A percentile compares a stretch with the other conserved stretches of the same genome.
Conservation (phyloP, 2,113 vertebrate genomes). For the Chroicocephalus ridibundus region DNA sequence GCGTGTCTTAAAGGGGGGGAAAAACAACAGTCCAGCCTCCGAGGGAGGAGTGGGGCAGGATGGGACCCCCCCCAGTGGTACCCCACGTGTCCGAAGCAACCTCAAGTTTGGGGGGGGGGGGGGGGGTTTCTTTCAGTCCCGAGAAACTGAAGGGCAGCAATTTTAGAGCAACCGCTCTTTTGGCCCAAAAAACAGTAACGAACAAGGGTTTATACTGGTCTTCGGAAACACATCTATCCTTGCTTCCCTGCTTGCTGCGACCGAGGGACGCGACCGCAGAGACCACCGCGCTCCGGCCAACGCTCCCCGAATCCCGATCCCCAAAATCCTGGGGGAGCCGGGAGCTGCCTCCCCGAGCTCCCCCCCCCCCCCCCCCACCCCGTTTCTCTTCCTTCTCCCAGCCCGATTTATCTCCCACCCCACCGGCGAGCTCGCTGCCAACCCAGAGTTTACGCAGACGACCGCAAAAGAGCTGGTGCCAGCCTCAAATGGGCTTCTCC, state of each 20-base stretch:
- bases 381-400: background rate
- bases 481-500: constrained; percentile 78
- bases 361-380: background rate
- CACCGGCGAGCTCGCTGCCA: constrained; percentile 66
- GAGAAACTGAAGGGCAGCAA: background rate
- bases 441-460: constrained; percentile 70
- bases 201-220: fast-evolving
- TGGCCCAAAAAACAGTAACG: no score
- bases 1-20: background rate
- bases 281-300: background rate
- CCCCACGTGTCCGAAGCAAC: fast-evolving
- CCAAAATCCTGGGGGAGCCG: background rate
- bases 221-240: background rate
- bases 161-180: background rate
- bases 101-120: no score
- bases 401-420: constrained; percentile 61
- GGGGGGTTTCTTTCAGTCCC: background rate
- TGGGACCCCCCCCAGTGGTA: background rate
- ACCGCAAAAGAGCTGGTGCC: constrained; percentile 69
- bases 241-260: background rate
- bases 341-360: background rate
- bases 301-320: background rate
- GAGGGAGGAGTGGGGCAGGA: fast-evolving
- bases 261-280: background rate
- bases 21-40: background rate